Conservation (phyloP, 2,113 vertebrate species). For the Dolichotis patagonum region DNA sequence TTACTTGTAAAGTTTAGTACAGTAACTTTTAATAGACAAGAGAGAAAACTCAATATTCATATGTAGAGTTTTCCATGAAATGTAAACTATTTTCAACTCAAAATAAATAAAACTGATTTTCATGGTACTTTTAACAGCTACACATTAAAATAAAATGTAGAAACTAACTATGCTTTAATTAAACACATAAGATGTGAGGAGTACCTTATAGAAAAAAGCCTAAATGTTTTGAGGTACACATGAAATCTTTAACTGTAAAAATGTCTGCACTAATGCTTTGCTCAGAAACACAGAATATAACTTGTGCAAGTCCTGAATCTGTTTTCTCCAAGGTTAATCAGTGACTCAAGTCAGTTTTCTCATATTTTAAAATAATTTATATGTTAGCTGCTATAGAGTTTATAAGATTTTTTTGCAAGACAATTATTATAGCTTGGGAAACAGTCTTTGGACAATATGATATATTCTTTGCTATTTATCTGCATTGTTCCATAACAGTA, state of each 20-base stretch:
- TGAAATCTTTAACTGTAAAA: background rate
- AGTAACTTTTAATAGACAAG: background rate
- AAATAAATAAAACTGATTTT: slow-evolving; percentile 75
- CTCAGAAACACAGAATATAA: background rate
- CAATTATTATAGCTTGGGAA: slow-evolving; percentile 56
- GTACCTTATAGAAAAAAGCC: background rate
- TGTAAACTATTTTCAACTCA: slow-evolving; percentile 70
- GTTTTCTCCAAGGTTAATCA: slow-evolving; percentile 50
- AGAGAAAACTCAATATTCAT: background rate
- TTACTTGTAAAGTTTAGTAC: background rate
- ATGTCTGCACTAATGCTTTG: background rate
- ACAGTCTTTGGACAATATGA: slow-evolving; percentile 53
- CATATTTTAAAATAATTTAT: slow-evolving; percentile 58
- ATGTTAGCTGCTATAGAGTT: slow-evolving; percentile 9
- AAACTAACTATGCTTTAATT: slow-evolving; percentile 70
- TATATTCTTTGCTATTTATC: slow-evolving; percentile 68
- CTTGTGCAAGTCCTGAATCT: background rate
- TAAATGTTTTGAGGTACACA: background rate
- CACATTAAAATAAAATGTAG: slow-evolving; percentile 34
- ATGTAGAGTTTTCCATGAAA: slow-evolving; percentile 60
- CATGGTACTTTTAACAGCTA: slow-evolving; percentile 66
- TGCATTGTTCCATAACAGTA: slow-evolving; percentile 67
- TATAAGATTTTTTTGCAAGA: background rate
- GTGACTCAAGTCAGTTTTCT: slow-evolving; percentile 35
- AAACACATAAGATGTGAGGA: background rate